phyloP scores from a whole-genome alignment of 2,113 vertebrate species.

The Benitochromis conjunctus region DNA sequence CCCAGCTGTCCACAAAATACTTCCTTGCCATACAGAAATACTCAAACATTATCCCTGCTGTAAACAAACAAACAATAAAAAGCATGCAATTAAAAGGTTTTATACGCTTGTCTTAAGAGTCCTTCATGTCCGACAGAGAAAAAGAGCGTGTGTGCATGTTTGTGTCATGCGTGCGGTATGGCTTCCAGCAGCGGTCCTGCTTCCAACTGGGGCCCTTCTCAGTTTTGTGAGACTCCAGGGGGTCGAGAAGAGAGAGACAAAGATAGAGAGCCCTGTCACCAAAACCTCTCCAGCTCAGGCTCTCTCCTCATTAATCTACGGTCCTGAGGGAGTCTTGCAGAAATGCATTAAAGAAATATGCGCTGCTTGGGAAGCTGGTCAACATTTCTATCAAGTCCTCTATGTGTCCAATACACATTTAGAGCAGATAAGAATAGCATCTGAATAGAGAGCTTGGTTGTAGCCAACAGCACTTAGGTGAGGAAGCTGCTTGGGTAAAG shows the following conservation, averaged over 20 bases:
- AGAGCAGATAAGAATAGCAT: background rate
- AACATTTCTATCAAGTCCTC: background rate
- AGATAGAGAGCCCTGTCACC: slow-evolving; percentile 38
- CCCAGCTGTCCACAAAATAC: slow-evolving; percentile 61
- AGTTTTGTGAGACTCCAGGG: slow-evolving; percentile 52
- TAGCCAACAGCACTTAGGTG: background rate
- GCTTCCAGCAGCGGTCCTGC: slow-evolving; percentile 11
- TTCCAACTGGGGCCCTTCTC: slow-evolving; percentile 25
- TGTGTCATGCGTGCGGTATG: slow-evolving; percentile 16
- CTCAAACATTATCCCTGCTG: slow-evolving; percentile 40
- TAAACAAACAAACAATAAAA: background rate
- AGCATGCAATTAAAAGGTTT: slow-evolving; percentile 50
- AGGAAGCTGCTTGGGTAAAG: background rate
- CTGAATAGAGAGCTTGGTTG: background rate
- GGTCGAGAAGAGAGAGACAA: slow-evolving; percentile 16
- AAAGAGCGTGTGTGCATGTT: background rate
- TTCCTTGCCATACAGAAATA: slow-evolving; percentile 20
- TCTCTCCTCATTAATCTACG: slow-evolving; percentile 29
- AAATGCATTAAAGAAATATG: slow-evolving; percentile 11
- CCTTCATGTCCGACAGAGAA: slow-evolving; percentile 13
- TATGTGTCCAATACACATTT: background rate
- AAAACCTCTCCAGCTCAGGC: background rate
- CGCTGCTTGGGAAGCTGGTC: background rate
- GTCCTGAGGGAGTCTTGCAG: slow-evolving; percentile 14
- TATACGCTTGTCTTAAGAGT: slow-evolving; percentile 43